Base-by-base conservation (phyloP, 2,797 vertebrate species). In the Chaunax sp. region DNA sequence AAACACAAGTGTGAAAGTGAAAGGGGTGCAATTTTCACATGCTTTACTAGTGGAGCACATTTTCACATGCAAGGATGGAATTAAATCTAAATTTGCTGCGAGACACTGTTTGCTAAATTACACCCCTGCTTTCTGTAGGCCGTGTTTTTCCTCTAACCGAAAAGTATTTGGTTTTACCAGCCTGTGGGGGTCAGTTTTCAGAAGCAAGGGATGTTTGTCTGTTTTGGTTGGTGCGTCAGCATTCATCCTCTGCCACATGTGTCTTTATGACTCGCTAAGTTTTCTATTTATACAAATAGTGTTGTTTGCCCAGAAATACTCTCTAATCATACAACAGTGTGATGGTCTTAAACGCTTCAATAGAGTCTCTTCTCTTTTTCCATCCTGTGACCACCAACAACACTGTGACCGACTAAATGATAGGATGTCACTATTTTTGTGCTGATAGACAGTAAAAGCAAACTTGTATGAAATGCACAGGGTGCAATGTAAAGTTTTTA, bases 61-160 rank as follows among this genome's bases (percentile, higher is more conserved):
- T 90, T 86, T 85, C 82, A 86, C 87, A 83, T 88, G 80, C 71
- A 53, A 77, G 78, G 80, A 81, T 90, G 78, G 86, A 87, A 92
- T 91, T 90, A 93, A 91, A 87, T 91, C 92, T 92, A 93, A 93
- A 93, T 91, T 73, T 87, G 89, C 78, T 61, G 53, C 62, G 30
- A 88, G 84, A 87, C 79, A 81, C 84, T 81, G 87, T 81, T 59
- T 10, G 60, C 68, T 77, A 92, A 94, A 94, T 94, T 91, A 93
- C 82, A 94, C 91, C 75, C 73, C 83, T 91, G 64, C 14, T 37
- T 52, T 57, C 74, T 72, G 63, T 56, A 69, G 85, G 84, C 68
- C 55, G 12, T 85, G 77, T 83, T 92, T 87, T 80, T 82, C 78
- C 80, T 67, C 56, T 66, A 70, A 88, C 85, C 83, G 65, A 71